Evolutionary conservation across 2,797 vertebrate species (phyloP).

Genomic region (Petrocephalus sullivani): DNA sequence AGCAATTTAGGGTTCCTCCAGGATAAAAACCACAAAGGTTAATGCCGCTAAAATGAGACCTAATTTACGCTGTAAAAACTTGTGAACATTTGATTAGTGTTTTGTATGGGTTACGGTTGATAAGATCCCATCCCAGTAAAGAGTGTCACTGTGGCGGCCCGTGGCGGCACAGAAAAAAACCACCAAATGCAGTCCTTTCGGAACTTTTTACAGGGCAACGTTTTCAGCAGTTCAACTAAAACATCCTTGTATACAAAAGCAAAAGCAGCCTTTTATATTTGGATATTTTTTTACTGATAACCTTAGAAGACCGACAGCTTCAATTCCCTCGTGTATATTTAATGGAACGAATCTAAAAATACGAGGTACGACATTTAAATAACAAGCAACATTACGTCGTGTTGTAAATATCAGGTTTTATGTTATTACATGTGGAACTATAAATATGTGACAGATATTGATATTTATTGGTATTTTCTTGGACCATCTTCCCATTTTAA

Average conservation of each 20-base stretch:
- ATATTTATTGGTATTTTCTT: background rate
- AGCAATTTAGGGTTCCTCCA: background rate
- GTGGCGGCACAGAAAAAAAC: background rate
- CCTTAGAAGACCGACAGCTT: background rate
- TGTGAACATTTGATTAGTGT: conserved; percentile 3
- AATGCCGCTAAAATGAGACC: background rate
- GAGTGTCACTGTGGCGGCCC: background rate
- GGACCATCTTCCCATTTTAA: background rate
- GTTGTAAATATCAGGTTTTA: background rate
- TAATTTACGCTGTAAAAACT: background rate
- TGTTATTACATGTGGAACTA: background rate
- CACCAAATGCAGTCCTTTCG: background rate
- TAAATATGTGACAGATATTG: background rate
- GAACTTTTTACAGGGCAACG: background rate
- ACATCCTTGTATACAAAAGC: background rate
- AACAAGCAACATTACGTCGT: background rate
- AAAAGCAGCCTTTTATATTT: background rate
- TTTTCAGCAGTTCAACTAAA: background rate
- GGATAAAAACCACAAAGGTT: background rate
- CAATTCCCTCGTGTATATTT: background rate
- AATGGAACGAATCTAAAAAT: background rate
- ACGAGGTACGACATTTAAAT: background rate
- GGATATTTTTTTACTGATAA: background rate
- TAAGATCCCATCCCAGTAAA: background rate
- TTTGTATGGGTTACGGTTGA: background rate